A percentile compares a stretch with the other conserved stretches of the same genome.
Conservation (phyloP, 2,888 invertebrate species). For the Petrolisthes manimaculis region DNA sequence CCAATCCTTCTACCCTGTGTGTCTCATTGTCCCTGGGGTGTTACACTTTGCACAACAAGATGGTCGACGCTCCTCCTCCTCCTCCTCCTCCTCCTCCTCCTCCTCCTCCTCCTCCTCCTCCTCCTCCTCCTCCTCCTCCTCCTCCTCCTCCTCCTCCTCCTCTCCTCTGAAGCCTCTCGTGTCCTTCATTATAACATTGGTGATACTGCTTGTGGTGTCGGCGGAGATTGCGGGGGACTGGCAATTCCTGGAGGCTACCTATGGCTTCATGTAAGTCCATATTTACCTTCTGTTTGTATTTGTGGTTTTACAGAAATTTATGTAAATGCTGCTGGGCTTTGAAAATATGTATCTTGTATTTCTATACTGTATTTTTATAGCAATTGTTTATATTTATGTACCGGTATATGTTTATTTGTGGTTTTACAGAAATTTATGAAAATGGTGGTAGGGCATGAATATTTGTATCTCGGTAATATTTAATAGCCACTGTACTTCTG, state of each 20-base stretch:
- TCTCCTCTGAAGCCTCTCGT: conserved; percentile 34
- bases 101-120: no score
- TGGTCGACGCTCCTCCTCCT: no score
- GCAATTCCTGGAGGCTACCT: conserved; percentile 76
- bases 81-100: no score
- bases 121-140: no score
- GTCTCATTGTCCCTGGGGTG: conserved; percentile 85
- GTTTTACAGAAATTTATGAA: background rate
- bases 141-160: conserved; percentile 21
- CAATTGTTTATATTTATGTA: no score
- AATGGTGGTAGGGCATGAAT: no score
- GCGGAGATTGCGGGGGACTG: conserved; percentile 74
- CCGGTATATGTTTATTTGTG: background rate
- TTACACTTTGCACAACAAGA: conserved; percentile 75
- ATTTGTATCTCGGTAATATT: background rate
- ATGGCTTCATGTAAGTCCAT: conserved; percentile 86
- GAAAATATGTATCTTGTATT: no score
- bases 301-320: background rate
- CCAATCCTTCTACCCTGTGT: conserved; percentile 81
- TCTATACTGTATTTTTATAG: no score
- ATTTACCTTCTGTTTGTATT: conserved; percentile 1
- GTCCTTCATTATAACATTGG: conserved; percentile 74
- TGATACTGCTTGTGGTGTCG: conserved; percentile 77
- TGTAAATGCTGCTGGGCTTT: background rate
- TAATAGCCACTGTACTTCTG: background rate